Evolutionary conservation across 35 echinoderm and acorn worm genomes (phyloP).

Genomic region (Diadema setosum): DNA sequence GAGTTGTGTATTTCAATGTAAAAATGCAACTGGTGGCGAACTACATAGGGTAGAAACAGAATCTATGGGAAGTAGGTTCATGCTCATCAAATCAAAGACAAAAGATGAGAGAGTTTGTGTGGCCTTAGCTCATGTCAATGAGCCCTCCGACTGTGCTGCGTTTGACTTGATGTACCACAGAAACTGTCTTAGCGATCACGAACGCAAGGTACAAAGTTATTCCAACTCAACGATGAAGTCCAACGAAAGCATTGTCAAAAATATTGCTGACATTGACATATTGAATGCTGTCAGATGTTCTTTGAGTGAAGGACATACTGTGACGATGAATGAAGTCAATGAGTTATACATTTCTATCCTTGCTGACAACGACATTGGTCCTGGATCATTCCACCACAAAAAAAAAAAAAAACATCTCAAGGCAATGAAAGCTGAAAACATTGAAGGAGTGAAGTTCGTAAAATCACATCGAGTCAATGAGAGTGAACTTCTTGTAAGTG

Average conservation of each 20-base stretch:
- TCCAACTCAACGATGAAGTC: not conserved
- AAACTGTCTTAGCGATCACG: constrained; percentile 18
- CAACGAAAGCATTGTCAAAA: not conserved
- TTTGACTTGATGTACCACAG: constrained; percentile 28
- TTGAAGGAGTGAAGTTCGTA: constrained; percentile 1
- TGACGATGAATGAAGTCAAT: constrained; percentile 30
- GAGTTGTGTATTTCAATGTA: constrained; percentile 28
- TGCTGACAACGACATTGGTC: not conserved
- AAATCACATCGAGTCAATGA: constrained; percentile 46
- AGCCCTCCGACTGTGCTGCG: constrained; percentile 17
- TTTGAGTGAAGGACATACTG: not conserved
- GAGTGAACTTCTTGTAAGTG: constrained; percentile 11
- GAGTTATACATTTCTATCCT: not conserved
- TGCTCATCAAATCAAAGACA: constrained; percentile 20
- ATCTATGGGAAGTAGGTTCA: constrained; percentile 27
- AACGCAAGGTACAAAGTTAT: not conserved
- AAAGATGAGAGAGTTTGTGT: not conserved
- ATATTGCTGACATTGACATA: constrained; percentile 20
- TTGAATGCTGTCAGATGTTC: constrained; percentile 20
- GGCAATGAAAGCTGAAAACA: not conserved
- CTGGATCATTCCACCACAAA: not conserved
- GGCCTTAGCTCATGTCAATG: constrained; percentile 22
- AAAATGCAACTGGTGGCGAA: not conserved
- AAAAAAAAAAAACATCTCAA: constrained; percentile 34
- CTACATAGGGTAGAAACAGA: constrained; percentile 32